phyloP scores from a whole-genome alignment of 2,888 invertebrate genomes.

The Candidula unifasciata region DNA sequence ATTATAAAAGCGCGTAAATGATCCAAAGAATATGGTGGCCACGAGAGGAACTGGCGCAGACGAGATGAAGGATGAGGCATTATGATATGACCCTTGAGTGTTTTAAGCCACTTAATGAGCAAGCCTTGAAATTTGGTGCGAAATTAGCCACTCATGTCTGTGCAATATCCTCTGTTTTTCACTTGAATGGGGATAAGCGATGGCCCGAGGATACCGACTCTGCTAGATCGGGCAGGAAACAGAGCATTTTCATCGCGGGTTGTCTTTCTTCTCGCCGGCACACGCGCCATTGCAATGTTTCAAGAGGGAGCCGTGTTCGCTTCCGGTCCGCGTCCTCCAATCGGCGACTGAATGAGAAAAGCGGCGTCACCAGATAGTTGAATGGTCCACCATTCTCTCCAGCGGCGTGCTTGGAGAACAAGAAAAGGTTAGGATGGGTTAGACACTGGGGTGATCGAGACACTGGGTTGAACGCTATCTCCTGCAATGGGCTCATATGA shows the following conservation, averaged over 20 bases:
- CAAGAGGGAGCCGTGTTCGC: constrained; percentile 45
- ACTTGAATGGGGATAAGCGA: constrained; percentile 41
- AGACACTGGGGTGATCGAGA: neutral
- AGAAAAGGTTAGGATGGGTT: neutral
- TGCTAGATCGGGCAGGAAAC: constrained; percentile 37
- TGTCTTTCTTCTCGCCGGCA: constrained; percentile 27
- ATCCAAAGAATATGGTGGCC: neutral
- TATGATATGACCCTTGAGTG: constrained; percentile 39
- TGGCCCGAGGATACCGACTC: constrained; percentile 31
- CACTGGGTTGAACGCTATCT: constrained; percentile 4
- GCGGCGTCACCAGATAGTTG: neutral
- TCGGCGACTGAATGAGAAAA: constrained; percentile 23
- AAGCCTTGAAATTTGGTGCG: constrained; percentile 46
- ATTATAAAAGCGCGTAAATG: neutral
- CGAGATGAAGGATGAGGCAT: neutral
- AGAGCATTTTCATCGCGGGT: constrained; percentile 46
- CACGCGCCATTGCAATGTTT: constrained; percentile 42
- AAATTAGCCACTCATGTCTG: constrained; percentile 46
- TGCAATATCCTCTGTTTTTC: constrained; percentile 49
- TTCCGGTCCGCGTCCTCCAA: constrained; percentile 40
- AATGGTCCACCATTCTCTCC: neutral
- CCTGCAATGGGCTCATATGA: constrained; percentile 22
- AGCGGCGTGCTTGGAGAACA: neutral
- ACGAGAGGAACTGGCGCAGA: constrained; percentile 2
- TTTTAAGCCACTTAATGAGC: constrained; percentile 49